phyloP scores from a whole-genome alignment of 2,797 vertebrate genomes.

The Hydrophis major region DNA sequence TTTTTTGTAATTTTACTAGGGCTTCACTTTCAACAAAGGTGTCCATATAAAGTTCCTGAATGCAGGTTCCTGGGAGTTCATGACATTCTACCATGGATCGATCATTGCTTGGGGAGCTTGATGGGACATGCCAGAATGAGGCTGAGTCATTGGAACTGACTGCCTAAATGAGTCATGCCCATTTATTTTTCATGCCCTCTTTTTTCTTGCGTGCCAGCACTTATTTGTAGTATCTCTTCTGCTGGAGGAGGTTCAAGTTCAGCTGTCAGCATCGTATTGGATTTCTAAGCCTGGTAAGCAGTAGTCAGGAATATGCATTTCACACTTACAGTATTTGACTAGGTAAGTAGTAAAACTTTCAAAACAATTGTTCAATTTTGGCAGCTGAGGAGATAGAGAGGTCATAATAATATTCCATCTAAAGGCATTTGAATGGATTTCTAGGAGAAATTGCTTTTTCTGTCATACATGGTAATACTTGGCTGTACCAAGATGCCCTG shows the following conservation, averaged over 20 bases:
- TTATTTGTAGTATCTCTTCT: not conserved
- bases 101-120: not conserved
- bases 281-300: not conserved
- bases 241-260: not conserved
- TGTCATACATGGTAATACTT: not conserved
- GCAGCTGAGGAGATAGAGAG: not conserved
- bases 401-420: not conserved
- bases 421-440: not conserved
- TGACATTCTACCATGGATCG: not conserved
- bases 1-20: not conserved
- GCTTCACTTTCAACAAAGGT: not conserved
- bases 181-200: not conserved
- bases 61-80: not conserved
- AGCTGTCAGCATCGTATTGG: not conserved
- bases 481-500: not conserved
- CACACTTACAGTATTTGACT: not conserved
- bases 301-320: not conserved
- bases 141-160: not conserved
- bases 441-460: not conserved
- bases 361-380: not conserved
- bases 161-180: not conserved
- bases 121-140: not conserved
- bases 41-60: not conserved
- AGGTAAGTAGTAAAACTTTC: not conserved
- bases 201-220: not conserved